phyloP scores from a whole-genome alignment of 1,140 invertebrate species.

The Apolygus lucorum region DNA sequence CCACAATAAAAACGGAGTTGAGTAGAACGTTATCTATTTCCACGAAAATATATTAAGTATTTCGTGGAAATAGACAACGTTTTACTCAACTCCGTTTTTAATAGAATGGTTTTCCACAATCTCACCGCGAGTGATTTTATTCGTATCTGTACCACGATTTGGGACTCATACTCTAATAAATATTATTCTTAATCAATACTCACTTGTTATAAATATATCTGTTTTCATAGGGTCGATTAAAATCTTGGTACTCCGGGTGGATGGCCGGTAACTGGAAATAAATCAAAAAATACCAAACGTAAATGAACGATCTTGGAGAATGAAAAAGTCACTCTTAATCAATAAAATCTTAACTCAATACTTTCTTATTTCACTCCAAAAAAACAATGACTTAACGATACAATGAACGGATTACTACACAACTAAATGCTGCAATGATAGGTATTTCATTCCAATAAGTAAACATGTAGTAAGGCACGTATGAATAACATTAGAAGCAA shows the following conservation, averaged over 20 bases:
- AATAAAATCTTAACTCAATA: no score
- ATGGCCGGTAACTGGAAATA: constrained; percentile 96
- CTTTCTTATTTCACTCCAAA: constrained; percentile 2
- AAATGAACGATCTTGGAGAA: not conserved
- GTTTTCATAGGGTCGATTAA: constrained; percentile 56
- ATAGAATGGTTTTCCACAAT: no score
- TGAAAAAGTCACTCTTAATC: no score
- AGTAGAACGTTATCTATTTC: no score
- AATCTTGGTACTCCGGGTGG: constrained; percentile 99
- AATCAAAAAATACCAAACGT: constrained; percentile 5
- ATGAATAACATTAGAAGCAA: constrained; percentile 28
- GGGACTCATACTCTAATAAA: no score
- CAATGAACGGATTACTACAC: not conserved
- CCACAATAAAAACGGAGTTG: no score
- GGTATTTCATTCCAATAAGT: constrained; percentile 25
- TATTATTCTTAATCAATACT: no score
- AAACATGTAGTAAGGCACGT: constrained; percentile 6
- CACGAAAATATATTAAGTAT: no score
- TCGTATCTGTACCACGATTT: no score
- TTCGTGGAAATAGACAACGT: no score
- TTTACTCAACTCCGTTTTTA: no score
- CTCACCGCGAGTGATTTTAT: no score
- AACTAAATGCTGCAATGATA: constrained; percentile 22
- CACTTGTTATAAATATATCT: constrained; percentile 45
- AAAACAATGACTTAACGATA: not conserved